Evolutionary conservation across 2,888 invertebrate species (phyloP).

Genomic region (Netelia virgata): DNA sequence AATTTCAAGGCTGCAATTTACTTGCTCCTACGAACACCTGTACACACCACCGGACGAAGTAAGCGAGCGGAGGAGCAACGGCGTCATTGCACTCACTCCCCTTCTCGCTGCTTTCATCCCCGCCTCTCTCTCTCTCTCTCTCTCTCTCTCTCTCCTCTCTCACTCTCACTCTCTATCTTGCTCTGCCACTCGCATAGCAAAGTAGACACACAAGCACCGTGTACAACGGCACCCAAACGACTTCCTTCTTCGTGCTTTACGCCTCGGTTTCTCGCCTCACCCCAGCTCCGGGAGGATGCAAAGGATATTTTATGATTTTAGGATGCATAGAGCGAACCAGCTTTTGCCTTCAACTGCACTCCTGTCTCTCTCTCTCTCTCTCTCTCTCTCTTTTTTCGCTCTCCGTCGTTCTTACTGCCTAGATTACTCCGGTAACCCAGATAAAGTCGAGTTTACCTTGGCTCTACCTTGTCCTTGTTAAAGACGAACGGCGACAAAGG

Average conservation of each 20-base stretch:
- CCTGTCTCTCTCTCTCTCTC: not conserved
- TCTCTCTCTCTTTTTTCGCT: too few species aligned
- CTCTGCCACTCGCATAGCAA: constrained; percentile 38
- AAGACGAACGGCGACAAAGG: constrained; percentile 4
- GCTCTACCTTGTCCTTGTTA: constrained; percentile 5
- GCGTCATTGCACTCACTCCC: constrained; percentile 14
- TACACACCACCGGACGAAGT: constrained; percentile 45
- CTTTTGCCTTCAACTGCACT: constrained; percentile 2
- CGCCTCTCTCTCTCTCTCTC: not conserved
- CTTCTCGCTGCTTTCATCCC: not conserved
- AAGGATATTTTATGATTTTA: constrained; percentile 66
- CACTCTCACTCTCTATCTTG: too few species aligned
- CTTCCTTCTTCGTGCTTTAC: constrained; percentile 50
- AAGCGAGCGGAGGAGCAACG: constrained; percentile 33
- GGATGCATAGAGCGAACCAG: constrained; percentile 37
- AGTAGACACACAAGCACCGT: constrained; percentile 50
- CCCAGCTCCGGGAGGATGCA: constrained; percentile 45
- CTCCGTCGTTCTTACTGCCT: not conserved
- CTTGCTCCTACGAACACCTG: constrained; percentile 66
- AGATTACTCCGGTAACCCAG: constrained; percentile 61
- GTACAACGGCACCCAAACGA: constrained; percentile 39
- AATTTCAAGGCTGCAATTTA: constrained; percentile 69
- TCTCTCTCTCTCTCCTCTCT: too few species aligned
- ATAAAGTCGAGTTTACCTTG: constrained; percentile 28
- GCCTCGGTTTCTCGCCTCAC: constrained; percentile 8